Percentiles rank a stretch among this genome's conserved stretches.
phyloP scores from a whole-genome alignment of 2,888 invertebrate species.

The Hesperia comma region DNA sequence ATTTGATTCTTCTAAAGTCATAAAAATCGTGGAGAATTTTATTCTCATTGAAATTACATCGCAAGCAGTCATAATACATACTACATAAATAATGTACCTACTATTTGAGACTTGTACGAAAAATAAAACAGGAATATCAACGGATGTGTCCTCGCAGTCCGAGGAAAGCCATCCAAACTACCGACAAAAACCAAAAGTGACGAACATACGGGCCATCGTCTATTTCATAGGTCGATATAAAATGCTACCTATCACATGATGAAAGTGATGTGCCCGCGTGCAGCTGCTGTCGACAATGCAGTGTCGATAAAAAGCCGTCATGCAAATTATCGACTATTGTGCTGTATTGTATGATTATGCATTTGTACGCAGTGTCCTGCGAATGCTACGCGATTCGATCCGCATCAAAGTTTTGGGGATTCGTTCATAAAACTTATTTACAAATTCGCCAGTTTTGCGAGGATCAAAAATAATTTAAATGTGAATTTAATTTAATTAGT shows the following conservation, averaged over 20 bases:
- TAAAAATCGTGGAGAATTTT: no score
- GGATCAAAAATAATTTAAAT: neutral
- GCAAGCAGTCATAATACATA: no score
- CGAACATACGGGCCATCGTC: slow-evolving; percentile 4
- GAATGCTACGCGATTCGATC: slow-evolving; percentile 66
- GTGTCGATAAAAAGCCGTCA: slow-evolving; percentile 78
- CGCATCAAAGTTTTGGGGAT: slow-evolving; percentile 67
- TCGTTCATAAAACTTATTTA: slow-evolving; percentile 62
- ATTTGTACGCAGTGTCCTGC: slow-evolving; percentile 67
- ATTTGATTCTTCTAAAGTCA: no score
- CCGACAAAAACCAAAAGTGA: neutral
- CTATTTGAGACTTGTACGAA: no score
- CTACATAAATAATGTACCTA: no score
- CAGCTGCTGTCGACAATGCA: slow-evolving; percentile 73
- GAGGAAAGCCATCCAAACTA: neutral
- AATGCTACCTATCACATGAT: slow-evolving; percentile 13
- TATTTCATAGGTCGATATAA: slow-evolving; percentile 32
- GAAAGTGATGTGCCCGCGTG: slow-evolving; percentile 41
- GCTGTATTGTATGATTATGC: slow-evolving; percentile 61
- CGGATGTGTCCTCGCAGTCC: no score
- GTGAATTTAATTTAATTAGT: neutral
- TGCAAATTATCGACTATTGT: slow-evolving; percentile 81
- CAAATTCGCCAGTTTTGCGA: slow-evolving; percentile 53
- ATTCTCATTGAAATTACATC: no score
- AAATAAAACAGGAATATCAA: no score